Evolutionary conservation across 1,140 invertebrate species (phyloP), one percentile per base, ranked within the genome.

Genomic region (Philopotamus ludificatus): DNA sequence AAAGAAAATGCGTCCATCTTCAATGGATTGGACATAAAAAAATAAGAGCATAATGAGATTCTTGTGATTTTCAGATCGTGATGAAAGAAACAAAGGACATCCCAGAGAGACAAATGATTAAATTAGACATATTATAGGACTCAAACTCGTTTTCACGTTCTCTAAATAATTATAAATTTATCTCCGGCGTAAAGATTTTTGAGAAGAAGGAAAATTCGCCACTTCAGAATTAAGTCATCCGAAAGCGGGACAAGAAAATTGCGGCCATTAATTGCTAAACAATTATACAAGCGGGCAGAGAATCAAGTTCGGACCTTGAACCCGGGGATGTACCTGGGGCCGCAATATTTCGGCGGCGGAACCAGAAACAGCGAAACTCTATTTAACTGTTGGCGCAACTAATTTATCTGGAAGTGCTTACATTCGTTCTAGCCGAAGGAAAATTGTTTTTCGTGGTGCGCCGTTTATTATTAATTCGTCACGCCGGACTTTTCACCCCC

Each of bases 291-390:
- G 4, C 4, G 28, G 12, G 28, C 12, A 12, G 28, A 4, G 10
- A 47, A 47, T 47, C 44, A 8, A 47, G 18, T 15, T 20, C 10
- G 18, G 44, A 47, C 44, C 44, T 47, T 16, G 44, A 16, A 47
- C 44, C 10, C 10, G 18, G 4, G 15, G 10, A 16, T 47, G 15
- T 47, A 4, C 44, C 44, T 47, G 15, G 10, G 10, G 7, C 44
- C 44, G 44, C 44, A 20, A 47, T 47, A 47, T 47, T 47, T 47
- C 18, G 44, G 15, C 10, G 8, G 8, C 18, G 44, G 8, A 47
- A 47, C 44, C 4, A 20, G 22, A 57, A 57, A 57, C 53, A 57
- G 26, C 22, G 25, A 57, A 57, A 57, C 53, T 26, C 53, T 57
- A 57, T 57, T 47, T 57, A 57, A 57, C 15, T 18, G 53, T 28